Conservation (phyloP, 2,113 vertebrate species). For the Pachyramphus minor region DNA sequence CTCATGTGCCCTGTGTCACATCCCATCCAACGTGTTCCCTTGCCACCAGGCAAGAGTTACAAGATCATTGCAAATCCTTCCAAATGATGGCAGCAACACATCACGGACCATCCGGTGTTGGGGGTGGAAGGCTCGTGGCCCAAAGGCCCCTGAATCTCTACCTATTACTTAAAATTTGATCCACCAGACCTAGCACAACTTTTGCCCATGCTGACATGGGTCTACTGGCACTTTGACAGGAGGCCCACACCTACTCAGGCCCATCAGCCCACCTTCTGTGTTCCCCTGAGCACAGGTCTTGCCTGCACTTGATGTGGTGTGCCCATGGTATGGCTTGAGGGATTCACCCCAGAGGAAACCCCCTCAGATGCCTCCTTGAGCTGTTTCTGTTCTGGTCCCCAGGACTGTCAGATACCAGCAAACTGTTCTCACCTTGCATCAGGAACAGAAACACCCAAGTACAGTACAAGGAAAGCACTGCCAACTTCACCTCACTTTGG, state of each 20-base stretch:
- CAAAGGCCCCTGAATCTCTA: background rate
- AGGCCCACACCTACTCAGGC: background rate
- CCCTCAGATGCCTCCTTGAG: background rate
- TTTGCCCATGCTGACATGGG: background rate
- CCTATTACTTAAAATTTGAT: background rate
- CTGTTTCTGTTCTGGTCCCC: background rate
- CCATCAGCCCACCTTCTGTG: fast-evolving
- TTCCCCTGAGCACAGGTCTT: fast-evolving
- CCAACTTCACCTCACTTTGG: background rate
- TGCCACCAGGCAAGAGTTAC: background rate
- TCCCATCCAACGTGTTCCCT: background rate
- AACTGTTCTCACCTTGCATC: background rate
- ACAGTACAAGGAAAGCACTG: background rate
- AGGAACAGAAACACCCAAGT: background rate
- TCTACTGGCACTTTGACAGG: background rate
- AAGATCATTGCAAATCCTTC: background rate
- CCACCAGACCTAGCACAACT: background rate
- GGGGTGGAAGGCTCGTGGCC: background rate
- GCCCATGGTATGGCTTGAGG: background rate
- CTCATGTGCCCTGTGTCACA: background rate
- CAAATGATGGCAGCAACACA: fast-evolving
- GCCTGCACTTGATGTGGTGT: background rate
- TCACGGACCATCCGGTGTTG: fast-evolving
- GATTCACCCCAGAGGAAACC: background rate
- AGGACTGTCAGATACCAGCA: background rate